A percentile compares a stretch with the other conserved stretches of the same genome.
Conservation (phyloP, 2,888 invertebrate species). For the Caenorhabditis sp. region DNA sequence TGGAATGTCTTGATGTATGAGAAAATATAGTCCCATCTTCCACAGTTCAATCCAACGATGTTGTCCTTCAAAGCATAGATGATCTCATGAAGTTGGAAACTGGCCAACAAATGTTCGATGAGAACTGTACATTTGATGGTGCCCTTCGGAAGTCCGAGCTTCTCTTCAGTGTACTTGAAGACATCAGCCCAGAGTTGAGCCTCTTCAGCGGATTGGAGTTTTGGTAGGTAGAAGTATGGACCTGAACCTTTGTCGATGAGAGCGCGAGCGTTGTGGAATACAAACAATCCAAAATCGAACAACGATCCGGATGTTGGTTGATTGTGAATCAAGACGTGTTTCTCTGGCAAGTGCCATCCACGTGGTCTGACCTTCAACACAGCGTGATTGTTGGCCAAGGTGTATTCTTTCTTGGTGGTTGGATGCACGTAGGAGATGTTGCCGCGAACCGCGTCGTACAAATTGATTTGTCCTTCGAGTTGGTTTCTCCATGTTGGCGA, state of each 20-base stretch:
- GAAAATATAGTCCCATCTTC: conserved; percentile 78
- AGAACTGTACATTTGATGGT: conserved; percentile 80
- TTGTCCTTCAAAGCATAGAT: conserved; percentile 78
- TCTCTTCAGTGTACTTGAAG: conserved; percentile 77
- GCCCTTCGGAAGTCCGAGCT: conserved; percentile 74
- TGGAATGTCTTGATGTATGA: conserved; percentile 71
- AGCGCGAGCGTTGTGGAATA: conserved; percentile 77
- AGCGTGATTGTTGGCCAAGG: conserved; percentile 74
- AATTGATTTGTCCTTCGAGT: conserved; percentile 77
- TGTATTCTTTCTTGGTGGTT: conserved; percentile 67
- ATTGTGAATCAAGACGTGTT: conserved; percentile 70
- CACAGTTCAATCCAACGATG: conserved; percentile 80
- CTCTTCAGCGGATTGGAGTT: conserved; percentile 78
- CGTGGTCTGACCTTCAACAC: conserved; percentile 79
- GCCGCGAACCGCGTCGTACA: conserved; percentile 76
- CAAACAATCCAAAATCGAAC: conserved; percentile 79
- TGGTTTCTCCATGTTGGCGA: conserved; percentile 81
- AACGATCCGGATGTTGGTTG: conserved; percentile 76
- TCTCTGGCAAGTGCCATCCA: conserved; percentile 81
- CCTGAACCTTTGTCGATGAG: conserved; percentile 76
- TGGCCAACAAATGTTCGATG: conserved; percentile 79
- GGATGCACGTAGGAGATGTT: conserved; percentile 69
- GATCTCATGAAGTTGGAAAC: conserved; percentile 78
- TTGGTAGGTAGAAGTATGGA: conserved; percentile 80
- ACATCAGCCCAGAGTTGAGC: conserved; percentile 80